Evolutionary conservation across 1,140 invertebrate genomes (phyloP).

Genomic region (Penaeus japonicus): DNA sequence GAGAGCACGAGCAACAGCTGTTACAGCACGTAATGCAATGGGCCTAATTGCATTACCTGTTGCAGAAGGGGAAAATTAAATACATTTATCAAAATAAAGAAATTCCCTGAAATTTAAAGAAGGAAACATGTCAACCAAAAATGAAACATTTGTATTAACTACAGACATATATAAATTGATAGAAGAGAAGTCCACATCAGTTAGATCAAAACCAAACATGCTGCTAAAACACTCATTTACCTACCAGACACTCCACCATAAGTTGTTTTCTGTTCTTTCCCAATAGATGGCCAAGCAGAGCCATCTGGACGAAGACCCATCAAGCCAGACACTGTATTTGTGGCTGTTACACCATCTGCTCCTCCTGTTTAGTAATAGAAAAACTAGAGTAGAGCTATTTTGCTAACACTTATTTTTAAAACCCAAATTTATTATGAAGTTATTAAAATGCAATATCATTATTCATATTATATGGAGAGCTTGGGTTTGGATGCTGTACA

Average conservation of each 20-base stretch:
- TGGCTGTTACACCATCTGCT: slow-evolving; percentile 94
- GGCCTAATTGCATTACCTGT: slow-evolving; percentile 92
- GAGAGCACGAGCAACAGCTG: slow-evolving; percentile 81
- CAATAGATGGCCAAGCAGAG: slow-evolving; percentile 90
- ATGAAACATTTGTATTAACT: background rate
- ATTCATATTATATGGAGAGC: no score
- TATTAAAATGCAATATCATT: no score
- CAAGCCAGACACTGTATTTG: slow-evolving; percentile 93
- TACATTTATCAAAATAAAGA: background rate
- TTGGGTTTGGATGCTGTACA: no score
- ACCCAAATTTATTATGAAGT: no score
- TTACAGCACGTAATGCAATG: slow-evolving; percentile 88
- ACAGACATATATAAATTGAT: background rate
- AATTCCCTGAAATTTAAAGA: background rate
- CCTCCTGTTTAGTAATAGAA: slow-evolving; percentile 70
- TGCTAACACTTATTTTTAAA: no score
- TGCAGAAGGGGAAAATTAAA: background rate
- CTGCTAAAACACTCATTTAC: background rate
- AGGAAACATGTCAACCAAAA: background rate
- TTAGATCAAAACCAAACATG: background rate
- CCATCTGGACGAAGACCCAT: slow-evolving; percentile 86
- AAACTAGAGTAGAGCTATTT: no score
- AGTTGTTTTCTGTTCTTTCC: slow-evolving; percentile 81
- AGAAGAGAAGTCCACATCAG: no score
- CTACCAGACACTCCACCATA: slow-evolving; percentile 88